A percentile compares a stretch with the other conserved stretches of the same genome.
Evolutionary conservation across 2,888 invertebrate species (phyloP).

Genomic region (Orthosia gothica): DNA sequence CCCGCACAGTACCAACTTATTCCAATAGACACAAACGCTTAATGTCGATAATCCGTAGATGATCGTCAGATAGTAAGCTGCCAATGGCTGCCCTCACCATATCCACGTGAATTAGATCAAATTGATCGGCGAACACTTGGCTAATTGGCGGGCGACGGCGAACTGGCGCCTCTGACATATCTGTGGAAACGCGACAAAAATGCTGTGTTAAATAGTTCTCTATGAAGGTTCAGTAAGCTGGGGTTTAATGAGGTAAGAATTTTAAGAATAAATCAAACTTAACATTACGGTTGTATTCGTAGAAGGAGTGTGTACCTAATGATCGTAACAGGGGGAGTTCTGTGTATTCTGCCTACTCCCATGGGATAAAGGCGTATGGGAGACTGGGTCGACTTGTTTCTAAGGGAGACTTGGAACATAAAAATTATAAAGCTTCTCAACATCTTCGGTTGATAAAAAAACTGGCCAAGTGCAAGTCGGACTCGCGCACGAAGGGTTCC

Average conservation of each 20-base stretch:
- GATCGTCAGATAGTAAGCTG: constrained; percentile 25
- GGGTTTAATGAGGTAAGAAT: neutral
- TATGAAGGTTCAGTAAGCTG: constrained; percentile 4
- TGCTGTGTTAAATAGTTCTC: constrained; percentile 12
- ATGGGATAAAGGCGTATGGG: no score
- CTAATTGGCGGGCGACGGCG: constrained; percentile 57
- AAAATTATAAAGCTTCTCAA: no score
- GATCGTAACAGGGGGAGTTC: no score
- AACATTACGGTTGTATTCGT: no score
- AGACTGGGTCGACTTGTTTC: no score
- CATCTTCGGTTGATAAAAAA: no score
- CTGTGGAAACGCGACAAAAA: constrained; percentile 49
- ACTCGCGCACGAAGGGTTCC: no score
- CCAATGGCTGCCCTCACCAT: constrained; percentile 37
- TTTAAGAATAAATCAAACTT: no score
- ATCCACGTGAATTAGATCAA: constrained; percentile 59
- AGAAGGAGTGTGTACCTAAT: no score
- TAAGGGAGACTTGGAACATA: no score
- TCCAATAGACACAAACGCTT: neutral
- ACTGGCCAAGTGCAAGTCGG: no score
- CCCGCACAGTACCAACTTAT: neutral
- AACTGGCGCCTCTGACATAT: constrained; percentile 50
- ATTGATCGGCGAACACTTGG: constrained; percentile 50
- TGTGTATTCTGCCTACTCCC: no score
- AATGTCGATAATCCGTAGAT: constrained; percentile 26